These are phyloP conservation scores for Apis laboriosa DNA, from an alignment of 1,140 invertebrate species.

Conservation along the genomic window DNA sequence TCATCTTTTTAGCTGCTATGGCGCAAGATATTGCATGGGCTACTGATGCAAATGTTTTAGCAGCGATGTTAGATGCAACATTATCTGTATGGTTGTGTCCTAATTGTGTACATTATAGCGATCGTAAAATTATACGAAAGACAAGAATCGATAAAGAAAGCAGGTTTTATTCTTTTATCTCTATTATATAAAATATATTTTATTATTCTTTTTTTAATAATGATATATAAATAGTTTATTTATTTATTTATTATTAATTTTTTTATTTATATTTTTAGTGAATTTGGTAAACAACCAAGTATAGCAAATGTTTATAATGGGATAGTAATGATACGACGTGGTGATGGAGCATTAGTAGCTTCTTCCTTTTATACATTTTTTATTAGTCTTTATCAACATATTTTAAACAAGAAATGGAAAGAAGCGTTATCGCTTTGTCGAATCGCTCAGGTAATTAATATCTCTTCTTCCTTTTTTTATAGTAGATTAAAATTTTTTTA, in stretches of 20 bases:
- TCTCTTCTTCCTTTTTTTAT: neutral
- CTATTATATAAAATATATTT: neutral
- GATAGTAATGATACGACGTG: slow-evolving; percentile 87
- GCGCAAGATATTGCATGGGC: slow-evolving; percentile 92
- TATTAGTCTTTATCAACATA: slow-evolving; percentile 84
- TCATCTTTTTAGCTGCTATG: slow-evolving; percentile 84
- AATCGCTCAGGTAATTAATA: slow-evolving; percentile 85
- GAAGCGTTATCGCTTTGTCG: slow-evolving; percentile 90
- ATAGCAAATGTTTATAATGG: slow-evolving; percentile 90
- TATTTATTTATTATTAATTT: too few relatives aligned
- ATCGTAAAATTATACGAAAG: slow-evolving; percentile 86
- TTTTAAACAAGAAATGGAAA: slow-evolving; percentile 85
- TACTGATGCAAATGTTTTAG: slow-evolving; percentile 90
- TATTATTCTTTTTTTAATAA: slow-evolving; percentile 4
- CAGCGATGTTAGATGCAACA: slow-evolving; percentile 90
- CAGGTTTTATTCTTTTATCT: slow-evolving; percentile 75
- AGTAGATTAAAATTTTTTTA: neutral
- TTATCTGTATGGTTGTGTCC: slow-evolving; percentile 95
- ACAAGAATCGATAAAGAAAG: slow-evolving; percentile 86
- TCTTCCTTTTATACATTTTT: slow-evolving; percentile 86
- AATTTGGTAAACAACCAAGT: slow-evolving; percentile 90
- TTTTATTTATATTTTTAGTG: slow-evolving; percentile 77
- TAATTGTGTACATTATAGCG: slow-evolving; percentile 82
- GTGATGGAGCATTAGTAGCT: slow-evolving; percentile 86
- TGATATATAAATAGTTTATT: neutral